These are phyloP conservation scores for Pampusana beccarii DNA, from an alignment of 2,113 vertebrate genomes.

Conservation along the genomic window DNA sequence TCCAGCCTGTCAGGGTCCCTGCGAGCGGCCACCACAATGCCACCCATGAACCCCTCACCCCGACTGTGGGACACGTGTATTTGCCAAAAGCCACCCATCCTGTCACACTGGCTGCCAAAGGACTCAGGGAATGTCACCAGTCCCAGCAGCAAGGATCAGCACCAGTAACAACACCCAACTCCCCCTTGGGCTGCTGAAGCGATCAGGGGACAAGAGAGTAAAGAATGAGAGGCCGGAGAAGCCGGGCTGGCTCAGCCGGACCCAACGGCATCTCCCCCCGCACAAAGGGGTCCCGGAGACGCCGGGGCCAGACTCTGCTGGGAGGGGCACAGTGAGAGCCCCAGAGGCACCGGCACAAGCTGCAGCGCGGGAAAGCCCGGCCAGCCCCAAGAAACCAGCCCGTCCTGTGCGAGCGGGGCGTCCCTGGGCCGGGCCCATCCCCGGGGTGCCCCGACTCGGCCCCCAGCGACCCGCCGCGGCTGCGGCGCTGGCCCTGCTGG, in stretches of 20 bases:
- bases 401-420: background rate
- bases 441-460: background rate
- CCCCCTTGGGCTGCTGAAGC: background rate
- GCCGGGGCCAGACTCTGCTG: background rate
- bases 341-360: background rate
- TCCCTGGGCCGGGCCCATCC: too few relatives aligned
- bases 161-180: background rate
- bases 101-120: background rate
- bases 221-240: too few relatives aligned
- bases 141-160: background rate
- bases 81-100: background rate
- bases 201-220: fast-evolving
- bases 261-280: too few relatives aligned
- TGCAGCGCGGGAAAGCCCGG: background rate
- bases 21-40: background rate
- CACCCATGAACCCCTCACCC: too few relatives aligned
- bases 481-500: background rate
- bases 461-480: fast-evolving
- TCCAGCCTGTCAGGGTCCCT: background rate
- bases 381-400: background rate
- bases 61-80: fast-evolving
- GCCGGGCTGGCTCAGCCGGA: background rate
- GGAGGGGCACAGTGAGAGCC: background rate
- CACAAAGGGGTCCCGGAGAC: too few relatives aligned
- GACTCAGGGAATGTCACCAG: background rate